Evolutionary conservation across 2,797 vertebrate species (phyloP).

Genomic region (Glyptemys insculpta): DNA sequence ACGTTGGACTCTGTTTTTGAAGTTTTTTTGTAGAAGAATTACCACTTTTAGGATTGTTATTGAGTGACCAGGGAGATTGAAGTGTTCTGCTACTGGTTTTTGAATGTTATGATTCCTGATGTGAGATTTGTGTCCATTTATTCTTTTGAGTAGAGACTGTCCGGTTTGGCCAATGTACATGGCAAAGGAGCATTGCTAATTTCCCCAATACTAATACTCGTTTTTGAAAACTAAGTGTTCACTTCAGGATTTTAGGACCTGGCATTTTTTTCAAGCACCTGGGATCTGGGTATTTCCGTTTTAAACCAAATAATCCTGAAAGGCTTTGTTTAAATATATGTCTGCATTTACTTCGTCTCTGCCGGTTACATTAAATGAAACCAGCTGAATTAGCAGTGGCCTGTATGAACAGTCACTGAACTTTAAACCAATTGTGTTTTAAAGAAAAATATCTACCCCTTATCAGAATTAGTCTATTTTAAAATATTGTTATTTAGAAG

Average conservation of each 20-base stretch:
- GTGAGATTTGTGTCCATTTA: too few species aligned
- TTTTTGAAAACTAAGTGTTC: conserved; percentile 1
- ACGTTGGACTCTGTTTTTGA: too few species aligned
- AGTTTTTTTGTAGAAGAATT: too few species aligned
- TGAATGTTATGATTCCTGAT: too few species aligned
- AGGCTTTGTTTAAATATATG: background rate
- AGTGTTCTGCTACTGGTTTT: too few species aligned
- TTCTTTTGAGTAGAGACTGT: too few species aligned
- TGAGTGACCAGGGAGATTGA: too few species aligned
- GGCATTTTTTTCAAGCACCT: background rate
- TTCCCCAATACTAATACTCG: too few species aligned
- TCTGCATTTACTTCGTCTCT: background rate
- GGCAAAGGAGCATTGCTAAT: too few species aligned
- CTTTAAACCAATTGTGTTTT: background rate
- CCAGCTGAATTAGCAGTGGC: background rate
- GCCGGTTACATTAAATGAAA: background rate
- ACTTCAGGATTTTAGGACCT: conserved; percentile 12
- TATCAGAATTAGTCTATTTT: background rate
- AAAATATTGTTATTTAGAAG: background rate
- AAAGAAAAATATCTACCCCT: background rate
- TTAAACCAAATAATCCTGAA: background rate
- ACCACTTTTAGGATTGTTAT: too few species aligned
- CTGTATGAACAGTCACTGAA: background rate
- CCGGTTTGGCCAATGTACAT: too few species aligned
- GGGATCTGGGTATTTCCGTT: background rate